phyloP scores from a whole-genome alignment of 2,797 vertebrate genomes.

The Crocidura indochinensis region DNA sequence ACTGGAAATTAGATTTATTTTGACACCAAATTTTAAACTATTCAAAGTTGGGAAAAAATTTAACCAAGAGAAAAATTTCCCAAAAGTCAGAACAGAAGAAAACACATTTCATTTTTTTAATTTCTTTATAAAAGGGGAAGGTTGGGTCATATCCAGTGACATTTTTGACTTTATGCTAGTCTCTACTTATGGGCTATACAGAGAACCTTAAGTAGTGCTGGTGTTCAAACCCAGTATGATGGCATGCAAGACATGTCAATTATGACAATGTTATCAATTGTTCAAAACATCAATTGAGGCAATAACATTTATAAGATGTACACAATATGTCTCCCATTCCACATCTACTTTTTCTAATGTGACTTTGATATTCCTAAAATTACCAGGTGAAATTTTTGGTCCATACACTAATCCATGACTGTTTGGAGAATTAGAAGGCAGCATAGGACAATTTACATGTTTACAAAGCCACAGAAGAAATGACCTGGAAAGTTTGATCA shows the following conservation, averaged over 20 bases:
- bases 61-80: background rate
- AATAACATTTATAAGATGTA: background rate
- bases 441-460: background rate
- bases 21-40: background rate
- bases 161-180: no score
- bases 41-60: background rate
- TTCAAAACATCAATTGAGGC: no score
- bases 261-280: no score
- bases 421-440: background rate
- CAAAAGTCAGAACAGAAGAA: background rate
- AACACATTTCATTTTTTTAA: background rate
- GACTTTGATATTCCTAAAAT: background rate
- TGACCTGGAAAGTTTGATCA: background rate
- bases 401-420: background rate
- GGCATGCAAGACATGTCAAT: no score
- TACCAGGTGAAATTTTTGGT: background rate
- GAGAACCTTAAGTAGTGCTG: no score
- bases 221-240: no score
- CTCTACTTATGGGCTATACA: no score
- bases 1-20: background rate
- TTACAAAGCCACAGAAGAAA: conserved; percentile 15
- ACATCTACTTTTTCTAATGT: background rate
- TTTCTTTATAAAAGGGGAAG: no score
- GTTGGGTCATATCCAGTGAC: no score
- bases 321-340: background rate